Base-by-base conservation (phyloP, 1,140 invertebrate genomes). In the Eubasilissa regina region DNA sequence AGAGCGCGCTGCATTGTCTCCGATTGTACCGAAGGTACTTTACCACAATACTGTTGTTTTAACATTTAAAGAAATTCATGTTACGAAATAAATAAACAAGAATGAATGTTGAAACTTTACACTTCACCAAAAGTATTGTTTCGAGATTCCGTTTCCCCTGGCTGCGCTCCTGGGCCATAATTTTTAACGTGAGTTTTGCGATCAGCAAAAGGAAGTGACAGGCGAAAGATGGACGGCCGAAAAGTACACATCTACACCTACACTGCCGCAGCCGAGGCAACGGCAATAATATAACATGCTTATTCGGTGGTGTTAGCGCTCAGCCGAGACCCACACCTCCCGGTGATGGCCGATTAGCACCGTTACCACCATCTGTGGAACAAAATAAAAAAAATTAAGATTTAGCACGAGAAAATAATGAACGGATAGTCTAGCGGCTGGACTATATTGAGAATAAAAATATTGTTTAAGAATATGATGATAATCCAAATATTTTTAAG, bases 161-260 rank as follows among this genome's bases (percentile, higher is more conserved):
- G 51, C 74, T 82, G 47, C 78, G 51, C 81, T 75, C 74, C 17
- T 82, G 75, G 78, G 68, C 80, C 80, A 79, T 81, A 81, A 81
- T 81, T 81, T 82, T 82, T 82, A 80, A 78, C 78, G 81, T 82
- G 81, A 82, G 81, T 82, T 82, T 82, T 79, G 81, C 81, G 81
- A 82, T 82, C 81, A 82, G 81, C 81, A 80, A 82, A 82, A 82
- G 81, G 81, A 80, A 82, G 81, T 82, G 81, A 80, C 81, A 82
- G 81, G 64, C 68, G 78, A 77, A 82, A 82, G 81, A 82, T 75
- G 81, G 81, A 82, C 81, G 81, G 81, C 78, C 81, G 53, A 56
- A 73, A 73, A 75, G 75, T 77, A 79, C 72, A 79, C 78, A 77
- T 78, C 58, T 78, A 80, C 66, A 77, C 78, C 73, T 78, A 77